Percentiles rank a stretch among this genome's conserved stretches.
Evolutionary conservation across 2,797 vertebrate species (phyloP).

Genomic region (Poecilia velifera): DNA sequence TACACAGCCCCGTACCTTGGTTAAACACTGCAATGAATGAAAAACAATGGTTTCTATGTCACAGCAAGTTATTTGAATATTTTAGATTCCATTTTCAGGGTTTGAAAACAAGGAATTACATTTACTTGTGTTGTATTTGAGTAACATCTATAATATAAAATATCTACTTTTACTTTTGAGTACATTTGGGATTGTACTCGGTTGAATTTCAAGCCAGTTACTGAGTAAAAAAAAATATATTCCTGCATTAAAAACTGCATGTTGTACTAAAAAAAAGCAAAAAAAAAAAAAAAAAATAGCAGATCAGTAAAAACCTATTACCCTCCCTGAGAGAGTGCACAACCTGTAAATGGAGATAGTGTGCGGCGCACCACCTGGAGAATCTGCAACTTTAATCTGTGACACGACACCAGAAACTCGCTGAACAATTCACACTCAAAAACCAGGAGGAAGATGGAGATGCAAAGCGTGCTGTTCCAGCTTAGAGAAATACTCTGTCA

Average conservation of each 20-base stretch:
- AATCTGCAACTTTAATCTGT: neutral
- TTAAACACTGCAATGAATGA: neutral
- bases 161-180: neutral
- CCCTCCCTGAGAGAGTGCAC: neutral
- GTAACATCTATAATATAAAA: neutral
- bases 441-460: neutral
- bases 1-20: neutral
- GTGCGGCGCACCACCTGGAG: neutral
- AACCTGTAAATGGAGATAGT: neutral
- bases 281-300: neutral
- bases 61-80: neutral
- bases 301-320: slow-evolving; percentile 1
- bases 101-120: neutral
- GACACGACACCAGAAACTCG: neutral
- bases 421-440: neutral
- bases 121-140: neutral
- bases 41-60: neutral
- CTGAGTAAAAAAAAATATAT: neutral
- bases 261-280: neutral
- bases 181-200: neutral
- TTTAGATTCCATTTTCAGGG: neutral
- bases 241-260: neutral
- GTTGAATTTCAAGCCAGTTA: neutral
- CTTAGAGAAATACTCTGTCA: neutral
- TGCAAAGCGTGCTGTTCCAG: neutral